Percentiles rank a stretch among this genome's conserved stretches.
Evolutionary conservation across 2,113 vertebrate species (phyloP).

Genomic region (mouse (Mus musculus)): GRCm39 chr10:98815501-98816000

Average conservation of each 20-base stretch:
- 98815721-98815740: constrained; percentile 99
- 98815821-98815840: too few relatives aligned
- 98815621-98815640: constrained; percentile 99
- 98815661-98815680: constrained; percentile 99
- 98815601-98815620: constrained; percentile 96
- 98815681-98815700: constrained; percentile 99
- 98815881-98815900: background rate
- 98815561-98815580: constrained; percentile 97
- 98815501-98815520: constrained; percentile 59
- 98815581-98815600: constrained; percentile 97
- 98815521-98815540: constrained; percentile 64
- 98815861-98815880: background rate
- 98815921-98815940: background rate
- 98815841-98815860: background rate
- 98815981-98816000: background rate
- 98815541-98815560: constrained; percentile 72
- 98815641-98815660: constrained; percentile 99
- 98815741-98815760: constrained; percentile 94
- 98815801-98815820: background rate
- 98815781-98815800: background rate
- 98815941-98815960: background rate
- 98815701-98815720: constrained; percentile 99
- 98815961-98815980: background rate
- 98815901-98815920: background rate
- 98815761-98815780: constrained; percentile 88